These are phyloP conservation scores for Strigamia maritima DNA, from an alignment of 2,888 invertebrate genomes.

Conservation along the genomic window DNA sequence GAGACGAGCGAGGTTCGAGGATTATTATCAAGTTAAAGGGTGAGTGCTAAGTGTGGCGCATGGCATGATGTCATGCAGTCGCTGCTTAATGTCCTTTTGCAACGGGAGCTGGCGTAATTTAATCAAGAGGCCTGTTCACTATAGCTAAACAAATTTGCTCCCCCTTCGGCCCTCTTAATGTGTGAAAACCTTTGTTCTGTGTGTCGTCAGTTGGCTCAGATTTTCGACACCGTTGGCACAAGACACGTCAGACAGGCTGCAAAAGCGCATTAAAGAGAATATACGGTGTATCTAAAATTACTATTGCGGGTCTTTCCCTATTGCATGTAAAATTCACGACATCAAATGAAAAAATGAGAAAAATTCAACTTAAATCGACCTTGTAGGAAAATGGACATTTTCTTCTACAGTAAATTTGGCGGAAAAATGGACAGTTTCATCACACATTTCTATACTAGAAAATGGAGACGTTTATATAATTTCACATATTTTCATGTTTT, in stretches of 20 bases:
- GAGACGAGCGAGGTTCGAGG: not conserved
- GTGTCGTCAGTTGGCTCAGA: conserved; percentile 8
- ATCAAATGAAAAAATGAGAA: too few species aligned
- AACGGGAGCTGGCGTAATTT: conserved; percentile 16
- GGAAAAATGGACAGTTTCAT: too few species aligned
- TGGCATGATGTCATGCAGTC: conserved; percentile 13
- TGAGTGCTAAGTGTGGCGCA: not conserved
- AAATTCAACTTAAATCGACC: too few species aligned
- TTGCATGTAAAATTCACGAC: too few species aligned
- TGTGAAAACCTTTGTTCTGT: conserved; percentile 37
- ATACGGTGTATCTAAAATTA: too few species aligned
- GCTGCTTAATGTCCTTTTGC: conserved; percentile 34
- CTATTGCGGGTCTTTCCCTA: too few species aligned
- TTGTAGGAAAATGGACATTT: not conserved
- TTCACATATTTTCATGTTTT: too few species aligned
- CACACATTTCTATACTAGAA: too few species aligned
- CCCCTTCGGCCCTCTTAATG: conserved; percentile 11
- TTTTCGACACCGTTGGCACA: not conserved
- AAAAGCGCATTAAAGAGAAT: not conserved
- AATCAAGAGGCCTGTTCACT: not conserved
- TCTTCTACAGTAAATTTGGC: too few species aligned
- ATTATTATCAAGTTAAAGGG: not conserved
- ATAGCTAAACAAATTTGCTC: conserved; percentile 29
- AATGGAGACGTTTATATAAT: too few species aligned
- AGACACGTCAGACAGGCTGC: not conserved